Percentiles rank a stretch among this genome's conserved stretches.
Evolutionary conservation across 2,113 vertebrate species (phyloP).

Genomic region (Pseudopipra pipra): DNA sequence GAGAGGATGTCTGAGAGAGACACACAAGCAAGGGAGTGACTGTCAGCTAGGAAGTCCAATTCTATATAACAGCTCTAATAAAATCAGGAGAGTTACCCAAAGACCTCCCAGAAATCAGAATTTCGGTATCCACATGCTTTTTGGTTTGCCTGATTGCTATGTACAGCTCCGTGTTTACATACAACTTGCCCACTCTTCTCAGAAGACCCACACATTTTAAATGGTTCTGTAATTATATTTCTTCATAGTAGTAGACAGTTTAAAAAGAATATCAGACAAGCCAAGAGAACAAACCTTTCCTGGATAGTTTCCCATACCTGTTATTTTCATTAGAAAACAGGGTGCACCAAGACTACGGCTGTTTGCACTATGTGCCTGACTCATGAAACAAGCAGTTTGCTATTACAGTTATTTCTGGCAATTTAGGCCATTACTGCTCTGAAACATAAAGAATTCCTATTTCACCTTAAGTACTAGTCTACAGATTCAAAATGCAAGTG

Average conservation of each 20-base stretch:
- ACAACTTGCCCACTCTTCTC: neutral
- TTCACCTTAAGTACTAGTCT: neutral
- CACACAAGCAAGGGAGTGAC: neutral
- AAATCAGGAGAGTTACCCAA: neutral
- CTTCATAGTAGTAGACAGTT: neutral
- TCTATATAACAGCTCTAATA: neutral
- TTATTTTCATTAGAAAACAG: conserved; percentile 48
- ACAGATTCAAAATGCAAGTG: neutral
- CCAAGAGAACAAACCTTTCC: conserved; percentile 31
- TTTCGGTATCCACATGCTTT: neutral
- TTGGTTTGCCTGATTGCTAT: neutral
- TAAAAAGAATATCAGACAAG: neutral
- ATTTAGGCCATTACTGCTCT: neutral
- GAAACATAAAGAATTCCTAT: neutral
- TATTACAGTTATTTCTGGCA: neutral
- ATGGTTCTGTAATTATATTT: conserved; percentile 6
- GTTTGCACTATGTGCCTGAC: neutral
- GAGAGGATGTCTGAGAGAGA: neutral
- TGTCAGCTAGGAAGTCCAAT: neutral
- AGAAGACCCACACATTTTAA: neutral
- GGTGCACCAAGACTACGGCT: neutral
- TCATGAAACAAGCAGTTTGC: neutral
- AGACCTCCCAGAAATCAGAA: neutral
- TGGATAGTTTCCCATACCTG: conserved; percentile 29
- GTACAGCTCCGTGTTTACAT: neutral